Base-by-base conservation (phyloP, 2,888 invertebrate species). In the Clusia tigrina region DNA sequence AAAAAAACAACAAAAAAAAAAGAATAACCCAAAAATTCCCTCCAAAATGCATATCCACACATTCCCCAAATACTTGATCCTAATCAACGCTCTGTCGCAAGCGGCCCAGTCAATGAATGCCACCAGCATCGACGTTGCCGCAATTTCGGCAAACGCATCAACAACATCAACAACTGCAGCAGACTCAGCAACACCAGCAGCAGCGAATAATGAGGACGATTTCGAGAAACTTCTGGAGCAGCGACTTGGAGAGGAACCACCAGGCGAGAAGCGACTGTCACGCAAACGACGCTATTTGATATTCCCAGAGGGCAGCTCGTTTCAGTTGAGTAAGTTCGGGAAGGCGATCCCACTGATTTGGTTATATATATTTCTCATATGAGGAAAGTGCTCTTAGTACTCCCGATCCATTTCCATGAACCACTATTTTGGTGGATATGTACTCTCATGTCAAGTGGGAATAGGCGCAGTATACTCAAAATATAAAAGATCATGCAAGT, bases 281-380 rank as follows among this genome's bases (percentile, higher is more conserved):
- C 78, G 86, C 69, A 84, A 82, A 67, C 83, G 84, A 69, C 81
- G 86, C 65, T 86, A 85, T 76, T 77, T 86, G 64, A 75, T 82
- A 25, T 86, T 86, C 79, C 86, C 86, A 25, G 81, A 83, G 71
- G 86, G 86, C 48, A 85, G 85, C 63, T 84, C 84, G 52, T 83
- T 84, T 70, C 84, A 84, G 71, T 68, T 84, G 64, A 83, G 84
- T 84, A 69, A 73, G 76, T 74, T 22, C 15, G n/a, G 3, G n/a
- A n/a, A n/a, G n/a, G n/a, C n/a, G n/a, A n/a, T n/a, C n/a, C n/a
- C n/a, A n/a, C n/a, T n/a, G n/a, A n/a, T n/a, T n/a, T n/a, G n/a
- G n/a, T n/a, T n/a, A n/a, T n/a, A n/a, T n/a, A n/a, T n/a, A n/a
- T n/a, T n/a, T n/a, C n/a, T n/a, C n/a, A n/a, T n/a, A n/a, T n/a